A percentile compares a stretch with the other conserved stretches of the same genome.
phyloP scores from a whole-genome alignment of 2,113 vertebrate species.

The Athene noctua region DNA sequence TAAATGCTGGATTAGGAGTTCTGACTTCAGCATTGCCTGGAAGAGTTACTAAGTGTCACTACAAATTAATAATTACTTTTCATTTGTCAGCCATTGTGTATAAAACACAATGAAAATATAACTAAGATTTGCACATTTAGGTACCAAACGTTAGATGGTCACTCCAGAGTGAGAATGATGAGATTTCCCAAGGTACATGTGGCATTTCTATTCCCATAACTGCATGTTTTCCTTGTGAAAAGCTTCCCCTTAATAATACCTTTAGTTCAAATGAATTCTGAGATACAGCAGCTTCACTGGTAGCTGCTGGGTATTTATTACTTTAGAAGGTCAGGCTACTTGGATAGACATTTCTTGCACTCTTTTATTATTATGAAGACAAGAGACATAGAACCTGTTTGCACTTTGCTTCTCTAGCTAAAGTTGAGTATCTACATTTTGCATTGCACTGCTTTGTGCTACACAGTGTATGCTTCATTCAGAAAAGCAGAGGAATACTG shows the following conservation, averaged over 20 bases:
- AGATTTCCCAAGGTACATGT: not conserved
- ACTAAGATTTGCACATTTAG: not conserved
- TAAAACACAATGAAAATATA: not conserved
- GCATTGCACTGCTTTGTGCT: not conserved
- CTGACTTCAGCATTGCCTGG: not conserved
- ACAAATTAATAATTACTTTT: not conserved
- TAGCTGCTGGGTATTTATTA: not conserved
- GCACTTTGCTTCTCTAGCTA: not conserved
- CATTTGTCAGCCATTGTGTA: not conserved
- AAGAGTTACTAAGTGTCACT: not conserved
- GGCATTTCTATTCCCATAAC: not conserved
- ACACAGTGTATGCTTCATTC: not conserved
- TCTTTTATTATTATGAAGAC: not conserved
- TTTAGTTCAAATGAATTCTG: slow-evolving; percentile 1
- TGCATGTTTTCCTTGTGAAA: not conserved
- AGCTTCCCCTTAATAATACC: not conserved
- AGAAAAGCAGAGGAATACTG: not conserved
- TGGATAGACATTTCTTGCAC: not conserved
- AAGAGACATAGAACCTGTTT: not conserved
- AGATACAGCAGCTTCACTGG: not conserved
- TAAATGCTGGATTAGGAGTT: not conserved
- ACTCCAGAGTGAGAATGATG: not conserved
- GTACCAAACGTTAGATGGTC: not conserved
- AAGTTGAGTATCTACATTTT: not conserved
- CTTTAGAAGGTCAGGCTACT: slow-evolving; percentile 23